These are phyloP conservation scores for Margarornis squamiger DNA, from an alignment of 2,797 vertebrate genomes.

Conservation along the genomic window DNA sequence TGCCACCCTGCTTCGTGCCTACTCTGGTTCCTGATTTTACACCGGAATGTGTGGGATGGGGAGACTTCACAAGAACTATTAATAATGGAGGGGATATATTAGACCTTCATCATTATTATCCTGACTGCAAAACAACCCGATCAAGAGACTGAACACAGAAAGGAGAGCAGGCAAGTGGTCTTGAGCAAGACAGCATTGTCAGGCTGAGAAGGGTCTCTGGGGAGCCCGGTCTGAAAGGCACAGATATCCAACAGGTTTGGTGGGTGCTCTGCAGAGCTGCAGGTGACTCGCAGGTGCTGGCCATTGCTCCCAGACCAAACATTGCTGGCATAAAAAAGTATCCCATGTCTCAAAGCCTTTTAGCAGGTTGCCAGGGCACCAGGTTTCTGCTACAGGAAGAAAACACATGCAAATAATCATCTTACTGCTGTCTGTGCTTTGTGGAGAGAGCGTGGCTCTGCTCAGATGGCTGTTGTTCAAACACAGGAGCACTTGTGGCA, in stretches of 20 bases:
- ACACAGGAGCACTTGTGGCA: not conserved
- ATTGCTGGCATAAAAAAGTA: not conserved
- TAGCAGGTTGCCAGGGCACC: not conserved
- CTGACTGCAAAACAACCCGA: not conserved
- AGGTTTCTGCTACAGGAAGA: not conserved
- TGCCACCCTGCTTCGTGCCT: not conserved
- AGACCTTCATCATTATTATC: not conserved
- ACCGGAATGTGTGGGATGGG: not conserved
- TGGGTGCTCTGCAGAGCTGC: not conserved
- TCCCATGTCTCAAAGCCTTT: not conserved
- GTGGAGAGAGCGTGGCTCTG: not conserved
- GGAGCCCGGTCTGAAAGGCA: not conserved
- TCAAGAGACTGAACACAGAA: not conserved
- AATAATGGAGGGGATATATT: not conserved
- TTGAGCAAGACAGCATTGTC: rapidly evolving
- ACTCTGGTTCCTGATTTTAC: not conserved
- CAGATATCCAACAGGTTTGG: not conserved
- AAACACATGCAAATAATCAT: not conserved
- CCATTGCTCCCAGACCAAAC: not conserved
- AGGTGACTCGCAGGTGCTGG: not conserved
- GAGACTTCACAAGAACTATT: not conserved
- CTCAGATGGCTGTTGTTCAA: not conserved
- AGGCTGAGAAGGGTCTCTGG: not conserved
- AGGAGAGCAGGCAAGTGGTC: not conserved
- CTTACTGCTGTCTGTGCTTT: not conserved